phyloP scores from a whole-genome alignment of 2,113 vertebrate genomes.

The Rhadina sibilatrix region DNA sequence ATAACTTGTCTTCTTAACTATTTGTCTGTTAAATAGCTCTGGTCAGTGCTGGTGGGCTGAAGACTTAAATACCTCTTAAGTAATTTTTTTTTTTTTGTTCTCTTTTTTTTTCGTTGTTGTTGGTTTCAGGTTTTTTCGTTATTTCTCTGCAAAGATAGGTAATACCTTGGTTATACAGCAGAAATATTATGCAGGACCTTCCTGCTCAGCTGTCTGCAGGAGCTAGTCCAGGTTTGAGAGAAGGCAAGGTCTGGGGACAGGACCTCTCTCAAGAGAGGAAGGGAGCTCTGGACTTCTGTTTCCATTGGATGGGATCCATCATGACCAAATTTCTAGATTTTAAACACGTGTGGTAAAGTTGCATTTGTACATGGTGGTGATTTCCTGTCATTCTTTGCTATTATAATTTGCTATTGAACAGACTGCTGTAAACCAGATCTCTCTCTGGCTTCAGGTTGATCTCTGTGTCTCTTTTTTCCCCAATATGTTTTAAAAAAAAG shows the following conservation, averaged over 20 bases:
- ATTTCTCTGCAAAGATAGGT: not conserved
- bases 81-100: not conserved
- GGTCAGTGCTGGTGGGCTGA: not conserved
- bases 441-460: not conserved
- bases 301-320: not conserved
- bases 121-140: not conserved
- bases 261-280: not conserved
- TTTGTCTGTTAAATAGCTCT: not conserved
- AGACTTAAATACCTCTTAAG: not conserved
- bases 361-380: not conserved
- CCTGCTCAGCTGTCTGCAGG: not conserved
- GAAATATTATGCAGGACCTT: not conserved
- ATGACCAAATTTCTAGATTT: not conserved
- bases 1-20: not conserved
- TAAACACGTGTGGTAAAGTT: not conserved
- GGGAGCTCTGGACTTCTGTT: not conserved
- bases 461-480: not conserved
- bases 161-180: not conserved
- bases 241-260: rapidly evolving
- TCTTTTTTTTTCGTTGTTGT: rapidly evolving
- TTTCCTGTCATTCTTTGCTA: not conserved
- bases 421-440: not conserved
- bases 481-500: not conserved
- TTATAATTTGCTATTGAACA: not conserved
- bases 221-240: not conserved